Evolutionary conservation across 2,113 vertebrate genomes (phyloP).

Genomic region (Ancistrus triradiatus): DNA sequence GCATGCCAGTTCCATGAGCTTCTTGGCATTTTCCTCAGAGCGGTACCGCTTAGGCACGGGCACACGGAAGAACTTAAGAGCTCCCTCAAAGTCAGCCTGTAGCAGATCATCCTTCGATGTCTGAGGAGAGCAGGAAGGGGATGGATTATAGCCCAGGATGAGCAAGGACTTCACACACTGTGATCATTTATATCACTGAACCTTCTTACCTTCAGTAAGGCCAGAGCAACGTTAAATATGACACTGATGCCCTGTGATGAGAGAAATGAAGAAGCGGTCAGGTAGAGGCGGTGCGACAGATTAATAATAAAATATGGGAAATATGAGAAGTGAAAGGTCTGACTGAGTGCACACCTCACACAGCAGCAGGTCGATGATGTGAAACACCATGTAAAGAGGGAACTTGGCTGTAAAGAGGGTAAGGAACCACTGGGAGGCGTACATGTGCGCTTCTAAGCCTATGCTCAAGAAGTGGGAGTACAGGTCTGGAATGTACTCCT

Average conservation of each 20-base stretch:
- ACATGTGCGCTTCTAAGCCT: constrained; percentile 98
- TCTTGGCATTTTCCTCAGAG: constrained; percentile 96
- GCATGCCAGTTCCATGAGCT: constrained; percentile 96
- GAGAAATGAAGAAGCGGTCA: neutral
- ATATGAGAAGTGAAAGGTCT: neutral
- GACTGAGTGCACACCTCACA: constrained; percentile 78
- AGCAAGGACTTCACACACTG: neutral
- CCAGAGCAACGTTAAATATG: constrained; percentile 96
- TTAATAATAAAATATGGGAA: neutral
- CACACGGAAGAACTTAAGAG: constrained; percentile 95
- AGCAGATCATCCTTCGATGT: constrained; percentile 95
- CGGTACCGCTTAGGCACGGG: constrained; percentile 97
- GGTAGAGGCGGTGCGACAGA: neutral
- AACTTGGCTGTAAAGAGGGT: constrained; percentile 98
- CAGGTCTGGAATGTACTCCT: constrained; percentile 95
- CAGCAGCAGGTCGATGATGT: constrained; percentile 96
- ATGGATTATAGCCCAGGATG: neutral
- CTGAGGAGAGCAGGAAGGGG: constrained; percentile 54
- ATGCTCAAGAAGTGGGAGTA: constrained; percentile 95
- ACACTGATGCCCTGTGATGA: constrained; percentile 88
- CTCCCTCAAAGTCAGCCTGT: constrained; percentile 93
- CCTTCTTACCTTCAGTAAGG: constrained; percentile 84
- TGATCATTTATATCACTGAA: neutral
- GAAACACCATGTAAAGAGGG: constrained; percentile 99
- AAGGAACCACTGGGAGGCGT: constrained; percentile 98